Conservation (phyloP, 2,113 vertebrate species). For the cattle (Bos taurus) region DNA sequence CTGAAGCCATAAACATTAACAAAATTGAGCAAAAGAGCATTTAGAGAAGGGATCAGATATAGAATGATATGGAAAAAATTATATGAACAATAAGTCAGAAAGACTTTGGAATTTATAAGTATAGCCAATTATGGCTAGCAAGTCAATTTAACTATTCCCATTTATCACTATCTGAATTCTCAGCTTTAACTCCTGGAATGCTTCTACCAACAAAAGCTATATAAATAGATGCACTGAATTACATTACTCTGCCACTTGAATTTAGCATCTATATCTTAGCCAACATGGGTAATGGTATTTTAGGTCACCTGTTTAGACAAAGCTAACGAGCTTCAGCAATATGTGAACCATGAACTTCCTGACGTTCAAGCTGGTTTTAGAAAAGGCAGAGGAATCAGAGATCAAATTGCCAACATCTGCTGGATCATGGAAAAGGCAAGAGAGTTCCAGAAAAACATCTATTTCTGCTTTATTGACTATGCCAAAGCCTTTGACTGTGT, state of each 20-base stretch:
- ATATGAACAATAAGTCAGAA: neutral
- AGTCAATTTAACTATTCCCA: neutral
- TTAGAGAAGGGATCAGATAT: neutral
- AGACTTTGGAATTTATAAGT: neutral
- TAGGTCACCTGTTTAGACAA: neutral
- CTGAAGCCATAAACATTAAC: neutral
- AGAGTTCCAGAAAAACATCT: too few species aligned
- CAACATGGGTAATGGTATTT: neutral
- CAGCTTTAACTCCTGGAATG: slow-evolving; percentile 13
- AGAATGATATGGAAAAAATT: neutral
- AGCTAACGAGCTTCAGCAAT: neutral
- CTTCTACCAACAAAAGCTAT: neutral
- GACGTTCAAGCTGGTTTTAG: too few species aligned
- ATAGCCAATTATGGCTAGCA: neutral
- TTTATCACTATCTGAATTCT: neutral
- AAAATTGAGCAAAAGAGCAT: neutral
- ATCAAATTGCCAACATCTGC: too few species aligned
- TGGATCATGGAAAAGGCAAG: too few species aligned
- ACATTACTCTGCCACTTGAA: neutral
- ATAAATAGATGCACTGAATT: neutral
- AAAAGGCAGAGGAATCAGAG: too few species aligned
- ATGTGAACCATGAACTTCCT: too few species aligned
- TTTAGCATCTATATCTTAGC: neutral
- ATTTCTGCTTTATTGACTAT: too few species aligned
- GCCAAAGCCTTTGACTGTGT: too few species aligned